These are phyloP conservation scores for Frankliniella fusca DNA, from an alignment of 2,888 invertebrate species.

Conservation along the genomic window DNA sequence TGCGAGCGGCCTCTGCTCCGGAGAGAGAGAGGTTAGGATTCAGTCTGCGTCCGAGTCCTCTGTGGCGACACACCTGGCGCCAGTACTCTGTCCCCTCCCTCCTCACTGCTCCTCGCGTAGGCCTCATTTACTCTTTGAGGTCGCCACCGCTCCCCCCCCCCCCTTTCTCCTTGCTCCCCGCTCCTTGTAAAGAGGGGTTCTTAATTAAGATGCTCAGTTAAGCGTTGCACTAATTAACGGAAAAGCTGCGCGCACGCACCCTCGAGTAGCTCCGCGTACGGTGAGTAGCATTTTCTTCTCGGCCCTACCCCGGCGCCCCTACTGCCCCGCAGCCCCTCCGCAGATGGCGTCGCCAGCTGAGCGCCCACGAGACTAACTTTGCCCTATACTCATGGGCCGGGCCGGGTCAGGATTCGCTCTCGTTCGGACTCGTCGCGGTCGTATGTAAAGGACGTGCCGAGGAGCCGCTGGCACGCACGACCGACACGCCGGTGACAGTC, in stretches of 20 bases:
- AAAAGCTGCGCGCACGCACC: not conserved
- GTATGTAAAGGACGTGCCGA: no score
- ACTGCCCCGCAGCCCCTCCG: not conserved
- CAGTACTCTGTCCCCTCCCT: no score
- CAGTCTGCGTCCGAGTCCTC: no score
- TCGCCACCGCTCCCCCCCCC: not conserved
- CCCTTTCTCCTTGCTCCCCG: not conserved
- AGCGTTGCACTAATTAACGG: constrained; percentile 20
- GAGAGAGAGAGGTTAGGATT: no score
- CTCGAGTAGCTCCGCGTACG: not conserved
- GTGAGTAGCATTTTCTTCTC: not conserved
- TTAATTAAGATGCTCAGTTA: constrained; percentile 23
- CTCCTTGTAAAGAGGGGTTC: not conserved
- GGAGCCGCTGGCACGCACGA: no score
- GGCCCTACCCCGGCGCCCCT: not conserved
- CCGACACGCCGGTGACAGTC: no score
- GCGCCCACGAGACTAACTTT: not conserved
- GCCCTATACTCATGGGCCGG: not conserved
- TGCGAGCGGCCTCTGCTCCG: no score
- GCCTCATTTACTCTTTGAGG: not conserved
- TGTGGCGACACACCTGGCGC: no score
- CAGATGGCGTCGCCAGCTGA: not conserved
- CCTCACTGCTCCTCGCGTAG: not conserved
- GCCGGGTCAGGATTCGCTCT: no score
- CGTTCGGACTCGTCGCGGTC: no score